Conservation (phyloP, 1,140 invertebrate species). For the Pseudomyrmex cubaensis region DNA sequence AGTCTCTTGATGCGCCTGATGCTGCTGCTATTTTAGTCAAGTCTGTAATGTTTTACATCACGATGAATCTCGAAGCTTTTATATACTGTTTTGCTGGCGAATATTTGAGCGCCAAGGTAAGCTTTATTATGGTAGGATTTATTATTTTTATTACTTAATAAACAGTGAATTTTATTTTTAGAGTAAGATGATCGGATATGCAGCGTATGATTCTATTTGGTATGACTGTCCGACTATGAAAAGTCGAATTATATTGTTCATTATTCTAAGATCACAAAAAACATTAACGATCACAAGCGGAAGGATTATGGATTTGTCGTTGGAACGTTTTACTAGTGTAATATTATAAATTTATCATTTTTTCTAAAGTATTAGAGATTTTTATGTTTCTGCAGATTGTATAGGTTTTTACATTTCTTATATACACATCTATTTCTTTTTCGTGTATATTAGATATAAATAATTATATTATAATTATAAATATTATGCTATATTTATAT, state of each 20-base stretch:
- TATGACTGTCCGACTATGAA: constrained; percentile 9
- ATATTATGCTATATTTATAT: too few relatives aligned
- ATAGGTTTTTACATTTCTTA: not conserved
- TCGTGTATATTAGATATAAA: too few relatives aligned
- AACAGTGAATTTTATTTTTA: not conserved
- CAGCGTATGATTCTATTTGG: constrained; percentile 40
- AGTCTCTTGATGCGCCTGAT: constrained; percentile 17
- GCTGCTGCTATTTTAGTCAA: not conserved
- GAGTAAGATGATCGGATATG: constrained; percentile 33
- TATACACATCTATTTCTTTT: too few relatives aligned
- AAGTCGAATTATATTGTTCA: constrained; percentile 8
- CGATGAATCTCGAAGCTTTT: constrained; percentile 48
- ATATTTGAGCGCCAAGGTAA: constrained; percentile 28
- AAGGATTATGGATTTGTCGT: constrained; percentile 47
- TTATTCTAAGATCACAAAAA: constrained; percentile 49
- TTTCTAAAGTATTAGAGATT: not conserved
- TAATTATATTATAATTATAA: too few relatives aligned
- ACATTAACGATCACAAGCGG: constrained; percentile 44
- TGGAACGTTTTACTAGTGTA: constrained; percentile 53
- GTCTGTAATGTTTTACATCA: constrained; percentile 23
- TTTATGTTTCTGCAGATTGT: not conserved
- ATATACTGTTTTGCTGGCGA: constrained; percentile 57
- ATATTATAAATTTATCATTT: not conserved
- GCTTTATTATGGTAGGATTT: too few relatives aligned
- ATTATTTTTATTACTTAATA: too few relatives aligned